phyloP scores from a whole-genome alignment of 2,888 invertebrate genomes.

The Drosophila subsilvestris region DNA sequence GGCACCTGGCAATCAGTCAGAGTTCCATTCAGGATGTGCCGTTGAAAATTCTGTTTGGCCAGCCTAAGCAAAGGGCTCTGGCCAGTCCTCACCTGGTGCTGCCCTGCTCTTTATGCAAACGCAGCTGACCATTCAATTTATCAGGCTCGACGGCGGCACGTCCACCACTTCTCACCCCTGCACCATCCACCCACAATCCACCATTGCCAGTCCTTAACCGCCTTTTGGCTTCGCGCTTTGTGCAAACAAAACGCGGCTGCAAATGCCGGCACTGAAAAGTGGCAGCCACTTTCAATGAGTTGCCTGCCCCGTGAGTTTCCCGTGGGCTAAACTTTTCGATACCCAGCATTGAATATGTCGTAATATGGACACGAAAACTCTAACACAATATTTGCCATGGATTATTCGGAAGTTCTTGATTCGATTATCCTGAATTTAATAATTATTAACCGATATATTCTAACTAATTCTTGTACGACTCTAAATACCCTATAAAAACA shows the following conservation, averaged over 20 bases:
- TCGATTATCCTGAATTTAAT: too few relatives aligned
- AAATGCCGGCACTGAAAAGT: conserved; percentile 51
- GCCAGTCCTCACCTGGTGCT: conserved; percentile 4
- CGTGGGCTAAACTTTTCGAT: not conserved
- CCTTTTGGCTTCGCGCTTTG: conserved; percentile 56
- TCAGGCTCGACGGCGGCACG: conserved; percentile 64
- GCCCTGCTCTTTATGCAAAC: conserved; percentile 64
- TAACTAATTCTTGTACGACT: not conserved
- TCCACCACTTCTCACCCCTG: conserved; percentile 16
- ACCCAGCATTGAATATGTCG: not conserved
- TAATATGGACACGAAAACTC: not conserved
- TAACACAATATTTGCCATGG: not conserved
- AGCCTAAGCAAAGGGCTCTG: conserved; percentile 33
- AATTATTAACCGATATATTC: too few relatives aligned
- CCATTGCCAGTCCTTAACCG: conserved; percentile 9
- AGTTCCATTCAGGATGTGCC: conserved; percentile 34
- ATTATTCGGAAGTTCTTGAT: too few relatives aligned
- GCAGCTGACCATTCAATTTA: conserved; percentile 76
- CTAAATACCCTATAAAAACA: not conserved
- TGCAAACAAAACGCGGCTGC: conserved; percentile 66
- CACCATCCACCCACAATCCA: conserved; percentile 5
- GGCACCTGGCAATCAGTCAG: conserved; percentile 41
- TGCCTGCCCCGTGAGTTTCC: not conserved
- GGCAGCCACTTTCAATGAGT: conserved; percentile 57
- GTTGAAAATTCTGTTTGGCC: conserved; percentile 54